Evolutionary conservation across 2,888 invertebrate species (phyloP).

Genomic region (Notocelia uddmanniana): DNA sequence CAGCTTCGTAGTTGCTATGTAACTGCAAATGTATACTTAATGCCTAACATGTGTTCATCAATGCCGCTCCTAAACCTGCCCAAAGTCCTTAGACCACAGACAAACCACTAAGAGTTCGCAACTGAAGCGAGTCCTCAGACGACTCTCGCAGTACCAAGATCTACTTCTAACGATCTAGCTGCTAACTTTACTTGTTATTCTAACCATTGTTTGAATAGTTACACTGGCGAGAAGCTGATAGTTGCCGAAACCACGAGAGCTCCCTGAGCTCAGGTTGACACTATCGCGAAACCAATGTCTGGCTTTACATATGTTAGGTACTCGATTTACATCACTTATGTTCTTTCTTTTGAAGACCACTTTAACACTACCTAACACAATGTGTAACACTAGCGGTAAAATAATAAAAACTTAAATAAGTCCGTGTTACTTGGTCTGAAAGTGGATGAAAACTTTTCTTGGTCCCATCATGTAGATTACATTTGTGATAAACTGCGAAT

Average conservation of each 20-base stretch:
- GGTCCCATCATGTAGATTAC: no score
- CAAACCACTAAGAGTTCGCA: constrained; percentile 8
- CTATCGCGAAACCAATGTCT: background rate
- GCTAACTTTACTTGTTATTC: constrained; percentile 31
- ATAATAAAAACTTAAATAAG: no score
- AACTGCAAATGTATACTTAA: no score
- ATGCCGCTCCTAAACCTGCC: background rate
- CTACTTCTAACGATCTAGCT: constrained; percentile 27
- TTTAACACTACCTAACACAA: no score
- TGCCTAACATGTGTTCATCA: background rate
- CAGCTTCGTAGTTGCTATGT: no score
- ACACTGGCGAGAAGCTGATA: constrained; percentile 7
- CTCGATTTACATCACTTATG: no score
- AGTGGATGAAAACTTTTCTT: no score
- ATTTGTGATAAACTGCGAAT: no score
- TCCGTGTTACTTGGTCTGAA: no score
- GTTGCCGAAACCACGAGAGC: constrained; percentile 7
- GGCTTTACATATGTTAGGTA: background rate
- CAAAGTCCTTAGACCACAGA: background rate
- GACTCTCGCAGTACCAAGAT: constrained; percentile 17
- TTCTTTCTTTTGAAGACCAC: no score
- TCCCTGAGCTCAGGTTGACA: background rate
- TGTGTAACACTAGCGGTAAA: no score
- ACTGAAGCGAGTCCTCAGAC: constrained; percentile 15
- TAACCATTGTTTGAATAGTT: constrained; percentile 36